Percentiles rank a stretch among this genome's conserved stretches.
These are phyloP conservation scores for Chelonus formosanus DNA, from an alignment of 2,888 invertebrate genomes.

Conservation along the genomic window DNA sequence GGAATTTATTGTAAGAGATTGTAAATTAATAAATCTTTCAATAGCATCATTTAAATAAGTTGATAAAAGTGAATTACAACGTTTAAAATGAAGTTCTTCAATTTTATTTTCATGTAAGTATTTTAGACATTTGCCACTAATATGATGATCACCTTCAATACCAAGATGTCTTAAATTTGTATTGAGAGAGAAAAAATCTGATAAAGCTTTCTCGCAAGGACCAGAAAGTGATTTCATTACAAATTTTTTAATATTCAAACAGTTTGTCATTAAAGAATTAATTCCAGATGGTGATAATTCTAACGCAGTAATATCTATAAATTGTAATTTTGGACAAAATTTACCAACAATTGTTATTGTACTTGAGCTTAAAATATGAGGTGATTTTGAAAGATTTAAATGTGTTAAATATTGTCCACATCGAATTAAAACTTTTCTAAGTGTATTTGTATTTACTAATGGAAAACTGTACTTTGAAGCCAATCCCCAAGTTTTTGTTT, in stretches of 20 bases:
- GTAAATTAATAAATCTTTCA: slow-evolving; percentile 45
- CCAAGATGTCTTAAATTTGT: slow-evolving; percentile 51
- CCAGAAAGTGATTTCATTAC: slow-evolving; percentile 66
- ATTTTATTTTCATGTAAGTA: slow-evolving; percentile 52
- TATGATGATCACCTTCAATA: slow-evolving; percentile 42
- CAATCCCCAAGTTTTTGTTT: slow-evolving; percentile 47
- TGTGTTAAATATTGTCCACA: slow-evolving; percentile 66
- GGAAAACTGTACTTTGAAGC: slow-evolving; percentile 28
- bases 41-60: slow-evolving; percentile 49
- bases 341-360: slow-evolving; percentile 69
- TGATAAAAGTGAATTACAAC: slow-evolving; percentile 48
- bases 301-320: slow-evolving; percentile 67
- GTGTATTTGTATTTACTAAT: slow-evolving; percentile 46
- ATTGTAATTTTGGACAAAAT: slow-evolving; percentile 69
- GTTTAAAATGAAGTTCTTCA: slow-evolving; percentile 50
- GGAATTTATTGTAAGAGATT: slow-evolving; percentile 46
- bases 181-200: slow-evolving; percentile 52
- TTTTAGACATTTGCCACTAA: slow-evolving; percentile 54
- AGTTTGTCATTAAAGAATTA: slow-evolving; percentile 66
- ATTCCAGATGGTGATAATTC: slow-evolving; percentile 68
- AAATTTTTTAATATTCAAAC: slow-evolving; percentile 66
- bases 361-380: slow-evolving; percentile 67
- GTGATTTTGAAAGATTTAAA: slow-evolving; percentile 67
- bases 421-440: slow-evolving; percentile 67
- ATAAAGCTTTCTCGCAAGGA: slow-evolving; percentile 55